phyloP scores from a whole-genome alignment of 2,797 vertebrate genomes.

The Sebastes wilsoni region DNA sequence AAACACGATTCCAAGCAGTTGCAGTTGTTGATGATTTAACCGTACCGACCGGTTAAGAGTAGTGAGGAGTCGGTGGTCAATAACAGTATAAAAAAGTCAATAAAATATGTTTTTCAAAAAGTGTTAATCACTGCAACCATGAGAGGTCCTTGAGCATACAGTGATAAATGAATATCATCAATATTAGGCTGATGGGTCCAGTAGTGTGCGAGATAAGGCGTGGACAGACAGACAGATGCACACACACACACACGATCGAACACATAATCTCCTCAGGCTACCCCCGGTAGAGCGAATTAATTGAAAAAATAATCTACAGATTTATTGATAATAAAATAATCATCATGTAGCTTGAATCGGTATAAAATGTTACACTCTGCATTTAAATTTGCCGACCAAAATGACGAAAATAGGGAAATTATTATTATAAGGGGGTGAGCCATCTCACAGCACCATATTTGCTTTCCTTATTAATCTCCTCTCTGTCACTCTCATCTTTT shows the following conservation, averaged over 20 bases:
- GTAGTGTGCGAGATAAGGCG: not conserved
- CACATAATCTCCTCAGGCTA: not conserved
- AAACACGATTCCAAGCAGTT: no score
- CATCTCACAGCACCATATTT: not conserved
- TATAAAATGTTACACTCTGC: not conserved
- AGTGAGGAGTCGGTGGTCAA: no score
- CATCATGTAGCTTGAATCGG: not conserved
- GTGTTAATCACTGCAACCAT: no score
- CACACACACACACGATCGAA: not conserved
- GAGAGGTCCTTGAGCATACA: no score
- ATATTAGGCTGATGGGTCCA: not conserved
- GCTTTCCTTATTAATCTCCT: not conserved
- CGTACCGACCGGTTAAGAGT: no score
- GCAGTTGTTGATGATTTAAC: no score
- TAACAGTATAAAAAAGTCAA: no score
- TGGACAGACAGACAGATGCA: not conserved
- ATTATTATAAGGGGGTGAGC: not conserved
- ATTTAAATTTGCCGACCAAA: no score
- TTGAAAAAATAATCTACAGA: not conserved
- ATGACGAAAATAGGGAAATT: not conserved
- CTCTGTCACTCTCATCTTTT: not conserved
- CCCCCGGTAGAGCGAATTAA: not conserved
- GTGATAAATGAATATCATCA: no score
- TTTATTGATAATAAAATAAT: not conserved
- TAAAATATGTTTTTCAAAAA: no score